Conservation (phyloP, 2,113 vertebrate species). For the Dasyurus viverrinus region DNA sequence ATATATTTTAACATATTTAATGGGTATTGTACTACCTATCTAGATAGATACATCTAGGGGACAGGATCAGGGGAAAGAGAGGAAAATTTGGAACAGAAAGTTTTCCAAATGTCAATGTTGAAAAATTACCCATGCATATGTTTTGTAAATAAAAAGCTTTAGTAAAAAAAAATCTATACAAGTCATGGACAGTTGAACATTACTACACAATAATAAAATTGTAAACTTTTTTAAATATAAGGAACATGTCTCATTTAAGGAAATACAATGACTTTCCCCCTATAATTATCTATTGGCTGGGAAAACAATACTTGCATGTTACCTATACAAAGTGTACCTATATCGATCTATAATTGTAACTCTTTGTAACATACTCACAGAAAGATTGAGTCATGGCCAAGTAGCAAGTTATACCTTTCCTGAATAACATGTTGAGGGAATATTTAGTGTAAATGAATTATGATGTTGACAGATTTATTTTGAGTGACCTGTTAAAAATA, state of each 20-base stretch:
- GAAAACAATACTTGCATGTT: not conserved
- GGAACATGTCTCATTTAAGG: not conserved
- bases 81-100: no score
- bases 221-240: not conserved
- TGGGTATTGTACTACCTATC: no score
- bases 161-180: not conserved
- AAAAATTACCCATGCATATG: no score
- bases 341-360: not conserved
- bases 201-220: not conserved
- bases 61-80: no score
- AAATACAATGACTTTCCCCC: not conserved
- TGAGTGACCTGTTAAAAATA: conserved; percentile 23
- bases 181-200: not conserved
- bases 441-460: not conserved
- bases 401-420: not conserved
- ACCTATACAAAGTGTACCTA: not conserved
- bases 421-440: not conserved
- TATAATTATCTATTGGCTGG: not conserved
- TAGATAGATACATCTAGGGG: no score
- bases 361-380: not conserved
- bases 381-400: not conserved
- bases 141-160: no score
- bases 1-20: no score
- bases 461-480: not conserved
- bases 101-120: no score